These are phyloP conservation scores for Volucella bombylans DNA, from an alignment of 2,888 invertebrate genomes.

Conservation along the genomic window DNA sequence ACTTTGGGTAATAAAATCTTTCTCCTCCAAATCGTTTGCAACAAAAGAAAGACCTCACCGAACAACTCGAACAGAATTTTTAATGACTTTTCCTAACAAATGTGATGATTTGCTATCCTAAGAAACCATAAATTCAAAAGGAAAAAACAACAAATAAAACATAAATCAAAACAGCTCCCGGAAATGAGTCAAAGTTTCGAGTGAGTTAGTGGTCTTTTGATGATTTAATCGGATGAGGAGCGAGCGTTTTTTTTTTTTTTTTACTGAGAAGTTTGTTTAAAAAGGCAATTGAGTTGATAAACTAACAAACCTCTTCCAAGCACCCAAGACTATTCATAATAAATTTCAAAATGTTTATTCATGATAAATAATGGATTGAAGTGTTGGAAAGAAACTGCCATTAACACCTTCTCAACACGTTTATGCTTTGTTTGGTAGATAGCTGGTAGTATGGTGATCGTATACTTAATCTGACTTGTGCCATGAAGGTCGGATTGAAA, in stretches of 20 bases:
- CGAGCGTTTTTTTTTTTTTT: not conserved
- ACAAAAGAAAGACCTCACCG: not conserved
- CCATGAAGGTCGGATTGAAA: no score
- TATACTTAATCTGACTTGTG: no score
- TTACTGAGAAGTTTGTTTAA: no score
- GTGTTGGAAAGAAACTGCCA: no score
- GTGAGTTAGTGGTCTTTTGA: slow-evolving; percentile 3
- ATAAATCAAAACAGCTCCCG: not conserved
- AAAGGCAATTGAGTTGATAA: no score
- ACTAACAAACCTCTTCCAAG: no score
- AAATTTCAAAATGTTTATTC: no score
- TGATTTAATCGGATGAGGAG: slow-evolving; percentile 5
- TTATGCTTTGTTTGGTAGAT: no score
- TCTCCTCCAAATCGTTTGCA: not conserved
- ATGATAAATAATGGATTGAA: no score
- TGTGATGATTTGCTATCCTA: not conserved
- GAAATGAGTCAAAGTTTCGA: slow-evolving; percentile 17
- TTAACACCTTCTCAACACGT: no score
- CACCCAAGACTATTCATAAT: no score
- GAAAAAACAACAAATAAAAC: not conserved
- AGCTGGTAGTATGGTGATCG: no score
- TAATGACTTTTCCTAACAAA: slow-evolving; percentile 24
- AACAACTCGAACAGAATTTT: slow-evolving; percentile 1
- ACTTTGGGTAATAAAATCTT: not conserved
- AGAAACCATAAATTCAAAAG: slow-evolving; percentile 25